Conservation (phyloP, 2,797 vertebrate species). For the Tarsius wallacei region DNA sequence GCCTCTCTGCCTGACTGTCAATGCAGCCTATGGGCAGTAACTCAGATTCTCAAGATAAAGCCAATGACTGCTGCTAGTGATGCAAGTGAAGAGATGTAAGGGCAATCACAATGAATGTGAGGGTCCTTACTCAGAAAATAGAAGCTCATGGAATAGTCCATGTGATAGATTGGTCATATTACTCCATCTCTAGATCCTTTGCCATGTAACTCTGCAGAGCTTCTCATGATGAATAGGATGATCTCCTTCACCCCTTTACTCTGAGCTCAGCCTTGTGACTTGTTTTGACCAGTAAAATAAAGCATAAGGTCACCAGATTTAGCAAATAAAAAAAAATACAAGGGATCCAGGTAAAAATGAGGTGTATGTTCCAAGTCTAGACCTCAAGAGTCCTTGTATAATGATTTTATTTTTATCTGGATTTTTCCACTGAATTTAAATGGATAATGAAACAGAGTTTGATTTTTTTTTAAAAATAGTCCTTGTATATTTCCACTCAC, state of each 20-base stretch:
- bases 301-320: neutral
- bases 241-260: neutral
- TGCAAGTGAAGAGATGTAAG: neutral
- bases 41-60: neutral
- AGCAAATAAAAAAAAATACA: conserved; percentile 15
- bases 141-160: neutral
- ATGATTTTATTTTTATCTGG: too few relatives aligned
- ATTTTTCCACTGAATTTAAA: too few relatives aligned
- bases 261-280: neutral
- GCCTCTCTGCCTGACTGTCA: neutral
- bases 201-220: neutral
- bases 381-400: neutral
- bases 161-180: neutral
- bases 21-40: neutral
- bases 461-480: neutral
- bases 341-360: neutral
- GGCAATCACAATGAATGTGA: neutral
- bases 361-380: neutral
- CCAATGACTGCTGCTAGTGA: neutral
- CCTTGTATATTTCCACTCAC: neutral
- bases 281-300: neutral
- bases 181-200: neutral
- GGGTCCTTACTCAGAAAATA: neutral
- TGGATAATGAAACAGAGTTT: too few relatives aligned
- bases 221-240: neutral